Base-by-base conservation (phyloP, 2,888 invertebrate species). In the Dinocampus coccinellae region DNA sequence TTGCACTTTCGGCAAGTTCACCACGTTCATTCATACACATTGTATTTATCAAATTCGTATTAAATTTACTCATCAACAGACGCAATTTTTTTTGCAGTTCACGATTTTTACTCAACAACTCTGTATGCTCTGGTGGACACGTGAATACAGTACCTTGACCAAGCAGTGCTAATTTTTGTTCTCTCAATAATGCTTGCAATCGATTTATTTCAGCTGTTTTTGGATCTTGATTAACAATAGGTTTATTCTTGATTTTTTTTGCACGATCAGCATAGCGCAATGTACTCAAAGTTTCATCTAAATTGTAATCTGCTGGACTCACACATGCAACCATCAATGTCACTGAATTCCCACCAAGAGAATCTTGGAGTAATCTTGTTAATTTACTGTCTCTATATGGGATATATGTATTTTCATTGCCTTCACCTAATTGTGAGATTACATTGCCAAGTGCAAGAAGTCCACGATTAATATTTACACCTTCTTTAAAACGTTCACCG, bases 271-370 rank as follows among this genome's bases (percentile, higher is more conserved):
- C 97, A 84, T 97, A 97, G 0, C 96, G 90, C 36, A 98, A 87
- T 0, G 97, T 97, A 42, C 95, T 97, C 0, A 97, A 84, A 0
- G 97, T 96, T 89, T 98, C 97, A 75, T 96, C 95, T 62, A 95
- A 87, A 84, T 94, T 94, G 77, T 94, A 94, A 84, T 94, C 94
- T 0, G 98, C 97, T 0, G 98, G 98, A 83, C 97, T 97, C 0
- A 97, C 93, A 85, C 98, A 98, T 0, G 98, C 98, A 71, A 98
- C 94, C 97, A 98, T 98, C 13, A 98, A 85, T 0, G 98, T 98
- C 34, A 96, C 91, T 0, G 97, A 97, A 84, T 97, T 98, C 0
- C 98, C 98, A 16, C 98, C 98, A 9, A 98, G 89, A 6, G 97
- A 97, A 90, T 97, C 97, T 90, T 98, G 97, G 58, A 98, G 88